Evolutionary conservation across 1,140 invertebrate genomes (phyloP), one percentile per base, ranked within the genome.

Genomic region (Adoxophyes honmai): DNA sequence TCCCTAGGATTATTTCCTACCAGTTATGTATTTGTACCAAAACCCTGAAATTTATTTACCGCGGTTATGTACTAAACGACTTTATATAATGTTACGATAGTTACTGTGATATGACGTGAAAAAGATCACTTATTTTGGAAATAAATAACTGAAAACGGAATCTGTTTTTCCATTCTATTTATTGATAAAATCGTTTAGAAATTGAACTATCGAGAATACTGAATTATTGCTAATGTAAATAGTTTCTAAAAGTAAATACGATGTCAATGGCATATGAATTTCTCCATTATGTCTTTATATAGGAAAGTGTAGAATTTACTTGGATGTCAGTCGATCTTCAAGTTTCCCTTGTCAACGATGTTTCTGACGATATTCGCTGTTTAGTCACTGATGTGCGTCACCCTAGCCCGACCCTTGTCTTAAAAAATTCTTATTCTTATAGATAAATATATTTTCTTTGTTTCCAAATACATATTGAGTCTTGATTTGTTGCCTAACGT

Each of bases 1-100:
- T 68, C 59, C 52, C 52, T 48, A 10, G 42, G 8, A 66, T 73
- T 65, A 61, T 79, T 77, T 77, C 55, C 55, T 70, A 58, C 70
- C 68, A 65, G 66, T 81, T 73, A 78, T 54, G 14, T 15, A 44
- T 44, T 16, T 39, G 38, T 44, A 18, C 39, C 42, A 48, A 28
- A 16, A 44, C 15, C 6, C 7, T 11, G 5, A 48, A 48, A 11
- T 33, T 48, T 10, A 48, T 28, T 48, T 48, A 28, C 21, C 21
- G 21, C 21, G 6, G 39, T 21, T 10, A 21, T 15, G n/a, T 44
- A 44, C 21, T 28, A 28, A 28, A 28, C 9, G 7, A 48, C 18
- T 28, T 48, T 8, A 39, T 44, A 48, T 15, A 48, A 48, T 48
- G 42, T 28, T 48, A 48, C 11, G n/a, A 48, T 48, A 52, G 51